phyloP scores from a whole-genome alignment of 92 coral and sea anemone genomes.

The Epizoanthus scotinus region DNA sequence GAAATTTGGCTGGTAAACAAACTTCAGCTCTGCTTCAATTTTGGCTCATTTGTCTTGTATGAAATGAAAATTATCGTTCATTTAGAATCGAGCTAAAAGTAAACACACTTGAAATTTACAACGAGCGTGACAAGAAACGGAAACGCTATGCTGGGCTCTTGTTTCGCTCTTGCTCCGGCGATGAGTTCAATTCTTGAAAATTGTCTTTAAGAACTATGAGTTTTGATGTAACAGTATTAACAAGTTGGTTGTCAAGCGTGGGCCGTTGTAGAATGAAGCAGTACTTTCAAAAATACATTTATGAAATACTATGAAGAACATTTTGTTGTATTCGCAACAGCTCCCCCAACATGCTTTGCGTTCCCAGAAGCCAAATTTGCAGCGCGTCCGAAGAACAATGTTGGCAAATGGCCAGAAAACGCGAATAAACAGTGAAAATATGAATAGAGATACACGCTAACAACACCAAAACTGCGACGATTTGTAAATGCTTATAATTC shows the following conservation, averaged over 20 bases:
- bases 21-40: not conserved
- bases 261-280: not conserved
- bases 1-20: conserved; percentile 23
- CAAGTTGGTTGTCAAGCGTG: not conserved
- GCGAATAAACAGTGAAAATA: no score
- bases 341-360: conserved; percentile 32
- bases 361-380: not conserved
- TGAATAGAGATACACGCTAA: no score
- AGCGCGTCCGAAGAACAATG: not conserved
- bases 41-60: conserved; percentile 13
- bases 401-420: conserved; percentile 3
- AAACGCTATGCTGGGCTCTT: conserved; percentile 13
- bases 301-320: no score
- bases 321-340: not conserved
- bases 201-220: conserved; percentile 22
- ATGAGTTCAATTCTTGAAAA: conserved; percentile 6
- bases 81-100: conserved; percentile 1
- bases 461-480: no score
- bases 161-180: not conserved
- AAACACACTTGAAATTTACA: conserved; percentile 29
- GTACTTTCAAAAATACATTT: not conserved
- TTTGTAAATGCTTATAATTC: no score
- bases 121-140: conserved; percentile 19
- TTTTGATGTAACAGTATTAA: not conserved
- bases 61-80: conserved; percentile 3